Evolutionary conservation across 2,888 invertebrate species (phyloP).

Genomic region (Latrodectus hesperus): DNA sequence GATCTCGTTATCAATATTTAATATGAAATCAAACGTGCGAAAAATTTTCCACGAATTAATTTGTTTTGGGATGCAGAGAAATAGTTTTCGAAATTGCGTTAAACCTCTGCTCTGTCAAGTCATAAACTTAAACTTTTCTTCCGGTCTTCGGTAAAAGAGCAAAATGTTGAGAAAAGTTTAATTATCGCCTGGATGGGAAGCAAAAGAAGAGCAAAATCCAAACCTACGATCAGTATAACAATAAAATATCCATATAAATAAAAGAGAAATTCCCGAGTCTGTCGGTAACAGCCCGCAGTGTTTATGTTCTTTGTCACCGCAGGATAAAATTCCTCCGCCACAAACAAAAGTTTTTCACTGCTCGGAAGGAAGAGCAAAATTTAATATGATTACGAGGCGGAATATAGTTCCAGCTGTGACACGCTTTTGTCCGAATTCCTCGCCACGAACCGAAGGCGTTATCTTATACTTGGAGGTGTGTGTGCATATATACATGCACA

Average conservation of each 20-base stretch:
- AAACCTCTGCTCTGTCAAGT: neutral
- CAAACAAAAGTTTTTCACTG: conserved; percentile 68
- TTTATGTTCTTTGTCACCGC: conserved; percentile 58
- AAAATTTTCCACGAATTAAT: too few species aligned
- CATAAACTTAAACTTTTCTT: conserved; percentile 39
- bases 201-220: neutral
- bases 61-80: too few species aligned
- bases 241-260: conserved; percentile 68
- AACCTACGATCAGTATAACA: conserved; percentile 21
- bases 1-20: too few species aligned
- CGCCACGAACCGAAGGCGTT: conserved; percentile 36
- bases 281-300: conserved; percentile 57
- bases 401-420: conserved; percentile 65
- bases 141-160: neutral
- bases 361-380: conserved; percentile 61
- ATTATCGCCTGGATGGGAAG: conserved; percentile 32
- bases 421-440: conserved; percentile 31
- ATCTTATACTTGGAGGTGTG: conserved; percentile 58
- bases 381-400: conserved; percentile 67
- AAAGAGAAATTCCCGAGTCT: conserved; percentile 20
- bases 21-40: too few species aligned
- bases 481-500: conserved; percentile 14
- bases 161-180: conserved; percentile 50
- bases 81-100: too few species aligned
- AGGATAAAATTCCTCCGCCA: conserved; percentile 62